A percentile compares a stretch with the other conserved stretches of the same genome.
Conservation (phyloP, 2,113 vertebrate genomes). For the Terrapene triunguis region DNA sequence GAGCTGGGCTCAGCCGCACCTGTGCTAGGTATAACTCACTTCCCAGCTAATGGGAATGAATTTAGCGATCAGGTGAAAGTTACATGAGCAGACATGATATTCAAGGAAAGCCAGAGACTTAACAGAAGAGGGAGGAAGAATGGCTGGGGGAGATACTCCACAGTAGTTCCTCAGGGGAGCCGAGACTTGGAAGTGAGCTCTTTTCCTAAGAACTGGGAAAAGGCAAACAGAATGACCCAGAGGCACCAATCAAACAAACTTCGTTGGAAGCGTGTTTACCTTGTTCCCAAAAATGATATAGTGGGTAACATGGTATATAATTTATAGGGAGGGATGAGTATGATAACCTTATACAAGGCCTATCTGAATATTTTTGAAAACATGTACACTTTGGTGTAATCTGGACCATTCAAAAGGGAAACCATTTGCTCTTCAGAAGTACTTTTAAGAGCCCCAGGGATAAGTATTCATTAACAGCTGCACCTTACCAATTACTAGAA, state of each 20-base stretch:
- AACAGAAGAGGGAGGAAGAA: not conserved
- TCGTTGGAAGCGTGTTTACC: not conserved
- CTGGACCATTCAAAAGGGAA: not conserved
- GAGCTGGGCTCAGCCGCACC: not conserved
- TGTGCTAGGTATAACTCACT: not conserved
- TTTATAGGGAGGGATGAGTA: not conserved
- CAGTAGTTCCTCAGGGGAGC: not conserved
- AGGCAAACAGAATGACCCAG: not conserved
- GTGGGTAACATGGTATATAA: not conserved
- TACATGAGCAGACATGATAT: not conserved
- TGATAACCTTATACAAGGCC: not conserved
- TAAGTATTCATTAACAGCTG: not conserved
- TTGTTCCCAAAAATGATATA: not conserved
- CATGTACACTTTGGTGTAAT: not conserved
- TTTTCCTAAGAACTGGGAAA: not conserved
- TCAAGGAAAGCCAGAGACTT: not conserved
- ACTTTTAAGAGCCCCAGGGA: fast-evolving
- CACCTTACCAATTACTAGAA: not conserved
- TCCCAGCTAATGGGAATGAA: not conserved
- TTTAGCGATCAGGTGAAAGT: not conserved
- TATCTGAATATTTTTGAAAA: not conserved
- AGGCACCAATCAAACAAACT: not conserved
- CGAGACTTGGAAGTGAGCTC: not conserved
- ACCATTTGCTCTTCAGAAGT: not conserved
- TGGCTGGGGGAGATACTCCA: not conserved